Conservation (phyloP, 1,140 invertebrate genomes). For the Philopotamus ludificatus region DNA sequence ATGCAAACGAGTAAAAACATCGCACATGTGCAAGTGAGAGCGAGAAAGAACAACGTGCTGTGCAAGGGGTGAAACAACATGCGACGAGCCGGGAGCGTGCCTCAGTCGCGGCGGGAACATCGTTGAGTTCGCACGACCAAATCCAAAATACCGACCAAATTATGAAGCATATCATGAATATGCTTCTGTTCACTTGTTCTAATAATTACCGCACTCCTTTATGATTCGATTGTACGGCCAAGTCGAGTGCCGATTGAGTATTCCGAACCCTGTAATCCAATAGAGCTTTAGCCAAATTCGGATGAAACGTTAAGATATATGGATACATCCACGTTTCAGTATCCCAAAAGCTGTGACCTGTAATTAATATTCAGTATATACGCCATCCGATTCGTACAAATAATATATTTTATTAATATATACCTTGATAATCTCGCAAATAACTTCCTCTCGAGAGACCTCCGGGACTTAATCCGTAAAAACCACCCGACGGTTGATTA, state of each 20-base stretch:
- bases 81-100: too few species aligned
- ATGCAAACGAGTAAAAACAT: too few species aligned
- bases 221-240: conserved; percentile 48
- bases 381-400: neutral
- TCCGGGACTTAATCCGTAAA: conserved; percentile 58
- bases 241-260: conserved; percentile 46
- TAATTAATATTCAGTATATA: conserved; percentile 23
- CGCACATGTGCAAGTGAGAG: too few species aligned
- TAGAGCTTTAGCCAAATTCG: conserved; percentile 46
- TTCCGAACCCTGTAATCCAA: conserved; percentile 51
- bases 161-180: too few species aligned
- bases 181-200: too few species aligned
- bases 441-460: conserved; percentile 56
- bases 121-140: too few species aligned
- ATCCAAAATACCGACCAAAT: too few species aligned
- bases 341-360: conserved; percentile 57
- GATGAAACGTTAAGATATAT: conserved; percentile 49
- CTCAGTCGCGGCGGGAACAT: too few species aligned
- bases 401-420: neutral
- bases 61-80: too few species aligned
- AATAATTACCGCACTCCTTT: conserved; percentile 55
- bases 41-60: too few species aligned
- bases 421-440: conserved; percentile 56
- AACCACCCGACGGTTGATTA: conserved; percentile 50
- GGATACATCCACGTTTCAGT: conserved; percentile 57